These are phyloP conservation scores for Pygoscelis antarcticus DNA, from an alignment of 2,113 vertebrate genomes.

Conservation along the genomic window DNA sequence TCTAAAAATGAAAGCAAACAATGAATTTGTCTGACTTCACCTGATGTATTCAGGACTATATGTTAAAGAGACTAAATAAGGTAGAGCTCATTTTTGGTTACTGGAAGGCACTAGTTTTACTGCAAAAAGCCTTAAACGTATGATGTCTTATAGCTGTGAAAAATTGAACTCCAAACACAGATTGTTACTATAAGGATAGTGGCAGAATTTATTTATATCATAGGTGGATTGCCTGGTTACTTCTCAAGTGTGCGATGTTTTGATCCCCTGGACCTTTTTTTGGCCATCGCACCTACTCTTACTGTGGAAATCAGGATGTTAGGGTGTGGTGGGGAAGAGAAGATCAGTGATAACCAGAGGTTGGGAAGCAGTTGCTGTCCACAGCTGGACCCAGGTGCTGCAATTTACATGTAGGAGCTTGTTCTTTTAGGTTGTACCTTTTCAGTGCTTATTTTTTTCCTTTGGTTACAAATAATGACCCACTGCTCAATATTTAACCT, in stretches of 20 bases:
- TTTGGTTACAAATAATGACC: neutral
- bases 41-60: neutral
- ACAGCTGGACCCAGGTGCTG: neutral
- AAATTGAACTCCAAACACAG: neutral
- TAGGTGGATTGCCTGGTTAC: fast-evolving
- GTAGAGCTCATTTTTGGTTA: neutral
- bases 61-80: neutral
- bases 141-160: neutral
- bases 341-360: too few relatives aligned
- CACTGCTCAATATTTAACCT: neutral
- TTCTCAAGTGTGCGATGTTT: neutral
- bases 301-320: neutral
- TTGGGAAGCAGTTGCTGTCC: neutral
- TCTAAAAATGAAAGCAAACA: neutral
- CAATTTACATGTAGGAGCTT: neutral
- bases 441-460: neutral
- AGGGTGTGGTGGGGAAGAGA: neutral
- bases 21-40: neutral
- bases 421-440: neutral
- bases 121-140: neutral
- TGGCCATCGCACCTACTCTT: neutral
- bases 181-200: neutral
- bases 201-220: neutral
- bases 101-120: neutral
- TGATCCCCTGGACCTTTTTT: neutral